These are phyloP conservation scores for Stenoptilia bipunctidactyla DNA, from an alignment of 2,888 invertebrate species.

Conservation along the genomic window DNA sequence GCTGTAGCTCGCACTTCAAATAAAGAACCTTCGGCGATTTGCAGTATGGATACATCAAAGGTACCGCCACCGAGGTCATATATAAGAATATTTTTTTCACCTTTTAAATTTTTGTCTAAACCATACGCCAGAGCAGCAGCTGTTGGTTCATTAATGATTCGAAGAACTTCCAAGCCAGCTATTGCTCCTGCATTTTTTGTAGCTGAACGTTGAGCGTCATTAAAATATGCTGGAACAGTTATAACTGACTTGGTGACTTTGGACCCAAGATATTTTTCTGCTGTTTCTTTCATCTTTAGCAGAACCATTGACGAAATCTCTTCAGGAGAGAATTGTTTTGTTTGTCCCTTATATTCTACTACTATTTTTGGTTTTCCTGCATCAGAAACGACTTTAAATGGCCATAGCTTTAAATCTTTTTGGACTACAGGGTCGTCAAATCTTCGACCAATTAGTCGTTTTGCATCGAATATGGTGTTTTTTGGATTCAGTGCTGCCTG, in stretches of 20 bases:
- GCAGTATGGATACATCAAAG: conserved; percentile 92
- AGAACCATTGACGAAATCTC: conserved; percentile 89
- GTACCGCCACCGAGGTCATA: conserved; percentile 89
- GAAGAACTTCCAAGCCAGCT: conserved; percentile 87
- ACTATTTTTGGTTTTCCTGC: conserved; percentile 80
- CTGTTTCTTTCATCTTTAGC: conserved; percentile 86
- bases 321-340: conserved; percentile 83
- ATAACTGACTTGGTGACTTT: conserved; percentile 82
- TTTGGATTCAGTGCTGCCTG: conserved; percentile 84
- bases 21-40: conserved; percentile 87
- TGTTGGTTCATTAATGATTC: conserved; percentile 93
- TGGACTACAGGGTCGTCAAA: conserved; percentile 84
- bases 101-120: conserved; percentile 79
- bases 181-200: conserved; percentile 92
- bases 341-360: conserved; percentile 80
- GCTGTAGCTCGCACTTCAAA: conserved; percentile 87
- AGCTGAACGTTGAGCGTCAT: conserved; percentile 85
- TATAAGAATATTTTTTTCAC: conserved; percentile 81
- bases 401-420: conserved; percentile 88
- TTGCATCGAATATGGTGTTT: conserved; percentile 87
- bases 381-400: conserved; percentile 79
- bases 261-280: conserved; percentile 82
- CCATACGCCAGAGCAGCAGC: conserved; percentile 91
- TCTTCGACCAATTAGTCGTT: conserved; percentile 85
- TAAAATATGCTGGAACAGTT: conserved; percentile 88